A percentile compares a stretch with the other conserved stretches of the same genome.
Evolutionary conservation across 2,888 invertebrate genomes (phyloP).

Genomic region (Germaria angustata): DNA sequence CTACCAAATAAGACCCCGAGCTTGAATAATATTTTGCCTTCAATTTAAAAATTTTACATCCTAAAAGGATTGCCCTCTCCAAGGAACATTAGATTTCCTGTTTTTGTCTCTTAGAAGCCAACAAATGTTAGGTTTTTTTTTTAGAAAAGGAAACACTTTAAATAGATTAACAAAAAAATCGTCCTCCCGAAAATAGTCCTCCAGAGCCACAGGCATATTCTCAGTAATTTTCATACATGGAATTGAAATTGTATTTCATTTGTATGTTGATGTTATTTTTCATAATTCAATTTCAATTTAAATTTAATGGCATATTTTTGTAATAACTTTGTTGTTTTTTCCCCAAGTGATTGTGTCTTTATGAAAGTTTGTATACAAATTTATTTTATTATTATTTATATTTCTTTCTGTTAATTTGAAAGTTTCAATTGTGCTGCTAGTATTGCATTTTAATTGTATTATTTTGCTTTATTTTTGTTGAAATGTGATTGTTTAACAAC

Average conservation of each 20-base stretch:
- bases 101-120: too few species aligned
- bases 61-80: too few species aligned
- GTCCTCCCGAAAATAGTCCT: too few species aligned
- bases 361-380: background rate
- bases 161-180: too few species aligned
- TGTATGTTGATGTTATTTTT: constrained; percentile 36
- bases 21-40: too few species aligned
- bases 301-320: constrained; percentile 63
- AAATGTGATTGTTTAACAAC: constrained; percentile 34
- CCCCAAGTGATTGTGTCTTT: background rate
- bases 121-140: too few species aligned
- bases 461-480: constrained; percentile 12
- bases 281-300: constrained; percentile 61
- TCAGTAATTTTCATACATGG: background rate
- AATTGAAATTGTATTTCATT: background rate
- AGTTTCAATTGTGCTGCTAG: constrained; percentile 45
- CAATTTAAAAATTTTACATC: too few species aligned
- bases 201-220: background rate
- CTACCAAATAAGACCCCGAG: too few species aligned
- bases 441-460: constrained; percentile 42
- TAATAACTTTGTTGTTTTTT: constrained; percentile 21
- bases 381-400: background rate
- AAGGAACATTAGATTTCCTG: too few species aligned
- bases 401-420: constrained; percentile 59
- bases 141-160: too few species aligned